Evolutionary conservation across 2,113 vertebrate species (phyloP).

Genomic region (Brachyhypopomus occidentalis): DNA sequence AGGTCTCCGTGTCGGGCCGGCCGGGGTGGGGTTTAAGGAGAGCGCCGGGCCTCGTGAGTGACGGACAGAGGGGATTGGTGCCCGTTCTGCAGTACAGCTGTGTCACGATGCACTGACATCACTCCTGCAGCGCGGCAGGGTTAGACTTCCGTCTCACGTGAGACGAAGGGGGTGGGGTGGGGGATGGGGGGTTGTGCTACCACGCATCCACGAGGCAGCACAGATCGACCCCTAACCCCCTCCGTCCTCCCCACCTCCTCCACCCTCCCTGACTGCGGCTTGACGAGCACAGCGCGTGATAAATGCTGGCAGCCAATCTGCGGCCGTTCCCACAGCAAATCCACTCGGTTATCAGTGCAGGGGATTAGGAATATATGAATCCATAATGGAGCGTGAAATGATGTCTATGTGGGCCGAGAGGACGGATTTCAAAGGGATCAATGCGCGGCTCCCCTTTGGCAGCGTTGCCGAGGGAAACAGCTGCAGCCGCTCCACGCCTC

Average conservation of each 20-base stretch:
- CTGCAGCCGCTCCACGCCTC: constrained; percentile 5
- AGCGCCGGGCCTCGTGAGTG: constrained; percentile 20
- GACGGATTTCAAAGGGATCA: constrained; percentile 54
- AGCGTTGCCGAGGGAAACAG: constrained; percentile 31
- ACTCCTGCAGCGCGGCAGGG: constrained; percentile 72
- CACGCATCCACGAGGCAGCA: no score
- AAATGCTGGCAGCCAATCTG: constrained; percentile 73
- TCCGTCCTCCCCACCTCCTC: background rate
- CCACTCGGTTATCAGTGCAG: constrained; percentile 56
- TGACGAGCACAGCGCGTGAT: constrained; percentile 74
- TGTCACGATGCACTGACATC: constrained; percentile 73
- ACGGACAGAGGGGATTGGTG: constrained; percentile 24
- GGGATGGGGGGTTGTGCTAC: background rate
- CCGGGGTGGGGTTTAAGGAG: constrained; percentile 14
- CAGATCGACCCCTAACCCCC: no score
- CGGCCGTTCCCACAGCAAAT: constrained; percentile 72
- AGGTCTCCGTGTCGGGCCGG: background rate
- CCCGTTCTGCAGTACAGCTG: constrained; percentile 66
- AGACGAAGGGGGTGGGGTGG: background rate
- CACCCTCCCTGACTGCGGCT: constrained; percentile 28
- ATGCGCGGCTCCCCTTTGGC: constrained; percentile 46
- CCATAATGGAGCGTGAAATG: constrained; percentile 67
- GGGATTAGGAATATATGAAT: constrained; percentile 53
- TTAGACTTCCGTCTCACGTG: constrained; percentile 64
- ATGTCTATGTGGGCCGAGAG: constrained; percentile 43